Evolutionary conservation across 2,888 invertebrate species (phyloP).

Genomic region (Nasonovia ribisnigri): DNA sequence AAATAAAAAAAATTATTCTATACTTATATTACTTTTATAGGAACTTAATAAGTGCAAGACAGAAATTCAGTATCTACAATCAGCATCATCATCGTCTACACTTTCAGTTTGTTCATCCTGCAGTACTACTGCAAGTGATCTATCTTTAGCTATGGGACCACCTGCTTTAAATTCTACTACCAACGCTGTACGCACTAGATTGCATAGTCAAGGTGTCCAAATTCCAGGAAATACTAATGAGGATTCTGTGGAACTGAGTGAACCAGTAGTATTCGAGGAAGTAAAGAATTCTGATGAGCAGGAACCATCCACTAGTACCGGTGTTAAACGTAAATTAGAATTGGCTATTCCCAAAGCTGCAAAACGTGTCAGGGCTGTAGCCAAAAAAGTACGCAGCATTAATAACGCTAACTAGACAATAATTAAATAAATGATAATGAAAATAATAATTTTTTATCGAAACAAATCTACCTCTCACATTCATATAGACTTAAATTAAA

Average conservation of each 20-base stretch:
- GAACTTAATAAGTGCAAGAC: slow-evolving; percentile 93
- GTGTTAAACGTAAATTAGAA: slow-evolving; percentile 58
- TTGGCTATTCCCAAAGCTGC: slow-evolving; percentile 57
- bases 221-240: slow-evolving; percentile 4
- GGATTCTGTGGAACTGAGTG: slow-evolving; percentile 14
- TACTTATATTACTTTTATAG: slow-evolving; percentile 71
- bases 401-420: slow-evolving; percentile 52
- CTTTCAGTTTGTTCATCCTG: slow-evolving; percentile 54
- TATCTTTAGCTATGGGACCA: slow-evolving; percentile 39
- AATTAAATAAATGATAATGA: slow-evolving; percentile 56
- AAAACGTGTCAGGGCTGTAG: slow-evolving; percentile 59
- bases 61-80: slow-evolving; percentile 91
- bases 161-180: slow-evolving; percentile 47
- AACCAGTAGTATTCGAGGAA: slow-evolving; percentile 29
- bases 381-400: slow-evolving; percentile 58
- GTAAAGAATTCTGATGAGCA: slow-evolving; percentile 58
- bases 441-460: slow-evolving; percentile 46
- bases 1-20: slow-evolving; percentile 6
- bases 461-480: slow-evolving; percentile 58
- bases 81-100: slow-evolving; percentile 81
- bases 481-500: slow-evolving; percentile 37
- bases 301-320: slow-evolving; percentile 60
- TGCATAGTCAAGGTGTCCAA: slow-evolving; percentile 32
- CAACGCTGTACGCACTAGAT: slow-evolving; percentile 27
- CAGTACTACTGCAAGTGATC: slow-evolving; percentile 54